Percentiles rank a stretch among this genome's conserved stretches.
phyloP scores from a whole-genome alignment of 2,797 vertebrate species.

The Danio choprae region DNA sequence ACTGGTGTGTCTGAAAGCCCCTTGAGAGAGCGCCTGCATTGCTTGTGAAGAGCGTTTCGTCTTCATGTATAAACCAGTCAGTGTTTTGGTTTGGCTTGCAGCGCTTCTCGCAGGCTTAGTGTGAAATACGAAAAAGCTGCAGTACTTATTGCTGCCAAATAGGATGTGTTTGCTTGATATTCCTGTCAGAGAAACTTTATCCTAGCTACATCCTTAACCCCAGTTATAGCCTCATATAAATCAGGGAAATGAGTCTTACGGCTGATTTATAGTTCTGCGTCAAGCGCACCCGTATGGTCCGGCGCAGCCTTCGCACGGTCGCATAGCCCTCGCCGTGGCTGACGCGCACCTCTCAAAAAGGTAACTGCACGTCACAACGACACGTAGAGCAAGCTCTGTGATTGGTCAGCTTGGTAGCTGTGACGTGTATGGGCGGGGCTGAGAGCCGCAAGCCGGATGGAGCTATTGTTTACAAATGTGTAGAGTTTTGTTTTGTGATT shows the following conservation, averaged over 20 bases:
- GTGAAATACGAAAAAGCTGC: neutral
- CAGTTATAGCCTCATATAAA: neutral
- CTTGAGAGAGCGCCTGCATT: slow-evolving; percentile 18
- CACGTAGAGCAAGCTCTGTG: too few species aligned
- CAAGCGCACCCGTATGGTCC: too few species aligned
- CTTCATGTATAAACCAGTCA: slow-evolving; percentile 27
- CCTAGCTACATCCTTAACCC: neutral
- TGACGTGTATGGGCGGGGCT: too few species aligned
- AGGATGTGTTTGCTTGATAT: neutral
- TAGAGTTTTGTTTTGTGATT: too few species aligned
- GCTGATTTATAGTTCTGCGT: too few species aligned
- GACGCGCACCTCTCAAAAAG: too few species aligned
- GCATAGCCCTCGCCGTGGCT: too few species aligned
- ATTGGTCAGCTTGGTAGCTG: too few species aligned
- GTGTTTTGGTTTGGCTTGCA: slow-evolving; percentile 16
- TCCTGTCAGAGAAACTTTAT: neutral
- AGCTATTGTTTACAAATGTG: too few species aligned
- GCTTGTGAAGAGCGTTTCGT: slow-evolving; percentile 14
- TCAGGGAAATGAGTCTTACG: neutral
- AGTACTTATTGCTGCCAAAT: neutral
- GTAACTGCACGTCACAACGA: too few species aligned
- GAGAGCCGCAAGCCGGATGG: too few species aligned
- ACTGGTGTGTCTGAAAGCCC: neutral
- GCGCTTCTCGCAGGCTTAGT: neutral
- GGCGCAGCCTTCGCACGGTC: too few species aligned